Evolutionary conservation across 2,888 invertebrate species (phyloP).

Genomic region (Leptogaster cylindrica): DNA sequence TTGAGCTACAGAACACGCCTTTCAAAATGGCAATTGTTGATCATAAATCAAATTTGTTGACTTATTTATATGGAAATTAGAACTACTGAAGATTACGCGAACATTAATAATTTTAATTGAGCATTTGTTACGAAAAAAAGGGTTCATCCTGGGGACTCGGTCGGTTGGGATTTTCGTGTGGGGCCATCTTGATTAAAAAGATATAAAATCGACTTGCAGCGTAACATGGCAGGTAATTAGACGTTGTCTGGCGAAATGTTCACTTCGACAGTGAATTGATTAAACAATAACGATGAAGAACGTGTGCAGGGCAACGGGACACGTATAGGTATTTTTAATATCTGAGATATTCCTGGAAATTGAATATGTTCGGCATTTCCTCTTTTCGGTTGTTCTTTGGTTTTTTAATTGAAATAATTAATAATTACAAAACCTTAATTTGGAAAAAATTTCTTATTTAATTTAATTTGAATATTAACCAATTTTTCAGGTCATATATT

Average conservation of each 20-base stretch:
- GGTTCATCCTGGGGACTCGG: neutral
- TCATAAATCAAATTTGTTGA: slow-evolving; percentile 31
- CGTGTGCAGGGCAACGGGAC: too few species aligned
- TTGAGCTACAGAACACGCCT: slow-evolving; percentile 9
- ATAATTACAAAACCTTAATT: too few species aligned
- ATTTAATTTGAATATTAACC: too few species aligned
- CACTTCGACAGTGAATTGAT: slow-evolving; percentile 20
- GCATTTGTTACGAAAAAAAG: slow-evolving; percentile 11
- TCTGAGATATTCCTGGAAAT: too few species aligned
- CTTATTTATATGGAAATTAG: slow-evolving; percentile 42
- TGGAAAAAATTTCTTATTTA: too few species aligned
- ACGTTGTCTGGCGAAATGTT: slow-evolving; percentile 2
- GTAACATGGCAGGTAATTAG: slow-evolving; percentile 29
- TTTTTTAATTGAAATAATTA: too few species aligned
- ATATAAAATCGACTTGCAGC: slow-evolving; percentile 9
- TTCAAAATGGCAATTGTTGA: slow-evolving; percentile 20
- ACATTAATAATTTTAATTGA: slow-evolving; percentile 32
- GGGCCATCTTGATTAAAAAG: slow-evolving; percentile 4
- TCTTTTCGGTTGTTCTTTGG: too few species aligned
- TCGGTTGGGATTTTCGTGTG: slow-evolving; percentile 18
- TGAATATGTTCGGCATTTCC: too few species aligned
- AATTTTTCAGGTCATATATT: too few species aligned
- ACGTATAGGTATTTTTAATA: too few species aligned
- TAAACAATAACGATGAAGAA: too few species aligned
- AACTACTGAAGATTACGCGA: slow-evolving; percentile 23